A percentile compares a stretch with the other conserved stretches of the same genome.
phyloP scores from a whole-genome alignment of 1,140 invertebrate genomes.

The Cydia strobilella region DNA sequence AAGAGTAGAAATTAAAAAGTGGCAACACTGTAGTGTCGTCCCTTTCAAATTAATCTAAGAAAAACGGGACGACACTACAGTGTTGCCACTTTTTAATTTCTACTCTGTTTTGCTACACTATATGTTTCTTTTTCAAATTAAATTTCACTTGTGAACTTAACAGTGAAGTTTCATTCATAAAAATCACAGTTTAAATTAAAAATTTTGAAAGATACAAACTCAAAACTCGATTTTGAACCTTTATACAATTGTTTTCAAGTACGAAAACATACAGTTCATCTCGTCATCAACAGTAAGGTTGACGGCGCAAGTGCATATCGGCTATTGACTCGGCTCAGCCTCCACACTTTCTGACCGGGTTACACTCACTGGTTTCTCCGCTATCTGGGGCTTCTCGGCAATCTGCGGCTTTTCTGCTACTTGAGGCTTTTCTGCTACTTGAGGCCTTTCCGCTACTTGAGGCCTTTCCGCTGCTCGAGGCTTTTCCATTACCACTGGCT shows the following conservation, averaged over 20 bases:
- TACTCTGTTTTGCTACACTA: no score
- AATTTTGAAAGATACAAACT: conserved; percentile 10
- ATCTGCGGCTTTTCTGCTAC: conserved; percentile 47
- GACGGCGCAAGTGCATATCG: conserved; percentile 54
- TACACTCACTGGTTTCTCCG: conserved; percentile 58
- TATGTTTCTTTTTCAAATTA: no score
- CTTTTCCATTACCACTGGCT: conserved; percentile 46
- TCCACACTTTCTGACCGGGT: conserved; percentile 59
- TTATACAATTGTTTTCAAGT: conserved; percentile 69
- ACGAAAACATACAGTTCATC: conserved; percentile 72
- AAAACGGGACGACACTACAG: no score
- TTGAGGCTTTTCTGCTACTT: conserved; percentile 46
- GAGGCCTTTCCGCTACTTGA: conserved; percentile 44
- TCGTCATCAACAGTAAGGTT: conserved; percentile 45
- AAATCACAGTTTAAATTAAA: background rate
- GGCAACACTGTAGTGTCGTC: no score
- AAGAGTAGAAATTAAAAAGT: no score
- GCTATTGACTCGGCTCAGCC: conserved; percentile 69
- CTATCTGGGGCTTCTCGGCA: conserved; percentile 50
- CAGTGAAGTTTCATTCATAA: conserved; percentile 10
- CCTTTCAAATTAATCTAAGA: no score
- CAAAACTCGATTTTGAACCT: conserved; percentile 35
- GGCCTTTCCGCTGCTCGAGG: conserved; percentile 41
- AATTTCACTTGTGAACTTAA: conserved; percentile 31
- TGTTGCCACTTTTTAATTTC: no score